Base-by-base conservation (phyloP, 2,888 invertebrate genomes). In the Pteria penguin region DNA sequence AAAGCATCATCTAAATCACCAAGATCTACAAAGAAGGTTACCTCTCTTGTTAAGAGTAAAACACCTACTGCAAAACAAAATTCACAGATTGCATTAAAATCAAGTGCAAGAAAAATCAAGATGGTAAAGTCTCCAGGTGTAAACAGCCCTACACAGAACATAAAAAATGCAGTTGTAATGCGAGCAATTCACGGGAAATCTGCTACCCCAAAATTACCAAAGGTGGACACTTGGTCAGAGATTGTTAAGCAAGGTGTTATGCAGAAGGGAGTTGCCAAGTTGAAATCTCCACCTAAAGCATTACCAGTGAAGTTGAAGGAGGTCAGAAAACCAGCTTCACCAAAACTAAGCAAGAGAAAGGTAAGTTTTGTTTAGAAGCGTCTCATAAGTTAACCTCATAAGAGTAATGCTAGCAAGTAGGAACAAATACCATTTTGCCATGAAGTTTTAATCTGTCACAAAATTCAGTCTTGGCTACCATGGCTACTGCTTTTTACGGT, bases 141-240 rank as follows among this genome's bases (percentile, higher is more conserved):
- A 36, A 29, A 45, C 11, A 14, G 80, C 5, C 86, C 89, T 62
- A 80, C 86, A 5, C 66, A 78, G 22, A 83, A 82, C 24, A 63
- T 89, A 27, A 86, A 84, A 54, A 90, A 87, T 76, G 88, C 78
- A 67, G 81, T 85, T 27, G 81, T 78, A 24, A 54, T 82, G 5
- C 76, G 90, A 76, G 90, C 90, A 24, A 89, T 91, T 66, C 89
- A 87, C 80, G 90, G 90, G 18, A 89, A 88, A 75, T 57, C 68
- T n/a, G 86, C 86, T 0, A 89, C 89, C 18, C 91, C 90, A 4
- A 87, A 82, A 57, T 70, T 90, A 70, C 80, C 84, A 54, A 52
- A 74, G 18, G 80, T 76, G 36, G 81, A 76, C 52, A 74, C 82
- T 22, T 89, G 89, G 89, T 83, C 89, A n/a, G 88, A 89, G 67